phyloP scores from a whole-genome alignment of 2,113 vertebrate genomes.

The Xenotilapia longispinis region DNA sequence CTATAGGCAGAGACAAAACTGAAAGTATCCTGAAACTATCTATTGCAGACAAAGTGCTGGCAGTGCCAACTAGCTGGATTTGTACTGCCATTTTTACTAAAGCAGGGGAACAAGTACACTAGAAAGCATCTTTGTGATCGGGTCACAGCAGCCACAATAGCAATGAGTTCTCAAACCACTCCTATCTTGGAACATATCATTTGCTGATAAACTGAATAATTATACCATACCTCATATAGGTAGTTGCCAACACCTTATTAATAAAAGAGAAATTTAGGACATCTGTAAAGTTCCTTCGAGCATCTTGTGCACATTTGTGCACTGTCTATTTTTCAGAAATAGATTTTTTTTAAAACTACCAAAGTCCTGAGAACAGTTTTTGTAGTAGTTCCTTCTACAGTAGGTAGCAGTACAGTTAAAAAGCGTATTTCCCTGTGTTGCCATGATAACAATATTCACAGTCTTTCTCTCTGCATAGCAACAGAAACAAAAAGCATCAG shows the following conservation, averaged over 20 bases:
- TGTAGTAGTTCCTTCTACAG: not conserved
- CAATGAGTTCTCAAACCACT: not conserved
- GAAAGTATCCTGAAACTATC: not conserved
- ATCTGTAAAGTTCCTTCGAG: not conserved
- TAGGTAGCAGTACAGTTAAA: not conserved
- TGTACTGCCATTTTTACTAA: not conserved
- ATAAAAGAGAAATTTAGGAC: not conserved
- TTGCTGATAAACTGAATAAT: not conserved
- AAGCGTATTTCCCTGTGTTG: not conserved
- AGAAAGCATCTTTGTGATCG: not conserved
- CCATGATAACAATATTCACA: not conserved
- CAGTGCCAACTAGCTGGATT: not conserved
- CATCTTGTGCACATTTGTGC: not conserved
- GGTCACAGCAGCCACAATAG: not conserved
- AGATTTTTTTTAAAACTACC: not conserved
- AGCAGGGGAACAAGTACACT: not conserved
- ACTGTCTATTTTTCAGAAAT: not conserved
- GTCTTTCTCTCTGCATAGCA: not conserved
- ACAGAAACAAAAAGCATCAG: not conserved
- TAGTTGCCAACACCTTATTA: not conserved
- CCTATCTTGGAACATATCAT: not conserved
- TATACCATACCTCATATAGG: not conserved
- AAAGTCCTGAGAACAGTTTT: not conserved
- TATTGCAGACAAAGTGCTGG: not conserved
- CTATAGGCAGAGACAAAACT: not conserved